These are phyloP conservation scores for Dolichotis patagonum DNA, from an alignment of 2,113 vertebrate species.

Conservation along the genomic window DNA sequence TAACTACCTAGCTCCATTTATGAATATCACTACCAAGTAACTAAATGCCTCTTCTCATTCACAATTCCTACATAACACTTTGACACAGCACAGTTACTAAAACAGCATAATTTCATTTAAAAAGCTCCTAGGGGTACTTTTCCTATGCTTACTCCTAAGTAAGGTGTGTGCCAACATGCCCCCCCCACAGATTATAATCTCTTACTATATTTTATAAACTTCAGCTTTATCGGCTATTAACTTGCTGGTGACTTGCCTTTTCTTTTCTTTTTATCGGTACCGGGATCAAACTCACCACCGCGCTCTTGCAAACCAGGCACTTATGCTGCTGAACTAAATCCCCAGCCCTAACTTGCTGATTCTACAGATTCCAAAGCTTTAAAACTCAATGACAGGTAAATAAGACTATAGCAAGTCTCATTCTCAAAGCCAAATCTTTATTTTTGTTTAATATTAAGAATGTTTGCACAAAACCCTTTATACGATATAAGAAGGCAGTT, in stretches of 20 bases:
- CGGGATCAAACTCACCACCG: no score
- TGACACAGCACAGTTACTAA: constrained; percentile 6
- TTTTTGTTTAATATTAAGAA: constrained; percentile 35
- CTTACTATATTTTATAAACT: constrained; percentile 55
- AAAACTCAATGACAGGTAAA: constrained; percentile 26
- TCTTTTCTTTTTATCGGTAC: no score
- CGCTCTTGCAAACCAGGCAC: no score
- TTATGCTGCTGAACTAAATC: no score
- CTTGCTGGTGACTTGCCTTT: no score
- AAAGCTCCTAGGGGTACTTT: constrained; percentile 61
- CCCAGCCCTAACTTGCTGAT: constrained; percentile 39
- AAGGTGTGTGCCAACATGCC: not conserved
- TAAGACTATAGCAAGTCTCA: constrained; percentile 1
- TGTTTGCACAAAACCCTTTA: constrained; percentile 31
- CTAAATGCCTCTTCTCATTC: constrained; percentile 37
- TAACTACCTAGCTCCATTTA: constrained; percentile 14
- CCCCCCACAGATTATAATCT: not conserved
- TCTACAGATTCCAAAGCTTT: not conserved
- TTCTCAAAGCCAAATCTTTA: not conserved
- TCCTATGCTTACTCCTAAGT: constrained; percentile 32
- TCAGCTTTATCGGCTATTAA: constrained; percentile 39
- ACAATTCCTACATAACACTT: constrained; percentile 38
- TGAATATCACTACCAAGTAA: constrained; percentile 54
- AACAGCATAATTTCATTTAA: constrained; percentile 21
- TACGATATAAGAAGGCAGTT: not conserved